Conservation (phyloP, 2,113 vertebrate genomes). For the Scomber colias region DNA sequence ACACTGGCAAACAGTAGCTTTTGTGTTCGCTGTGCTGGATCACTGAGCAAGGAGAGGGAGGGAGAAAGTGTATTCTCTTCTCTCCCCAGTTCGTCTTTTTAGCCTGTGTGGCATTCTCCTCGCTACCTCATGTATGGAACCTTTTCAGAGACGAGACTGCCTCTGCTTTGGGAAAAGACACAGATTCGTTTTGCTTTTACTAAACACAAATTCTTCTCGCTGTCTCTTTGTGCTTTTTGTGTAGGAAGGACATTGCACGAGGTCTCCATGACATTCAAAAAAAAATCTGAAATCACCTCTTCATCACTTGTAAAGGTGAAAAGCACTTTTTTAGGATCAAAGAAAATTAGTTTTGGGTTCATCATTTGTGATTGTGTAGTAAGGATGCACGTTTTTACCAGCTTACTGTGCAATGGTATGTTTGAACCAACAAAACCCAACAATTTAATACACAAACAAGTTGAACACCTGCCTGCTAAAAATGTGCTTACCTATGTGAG, state of each 20-base stretch:
- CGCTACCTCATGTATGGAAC: slow-evolving; percentile 75
- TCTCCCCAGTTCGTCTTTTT: slow-evolving; percentile 70
- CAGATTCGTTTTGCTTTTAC: slow-evolving; percentile 36
- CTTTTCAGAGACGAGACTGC: slow-evolving; percentile 65
- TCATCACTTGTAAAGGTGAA: not conserved
- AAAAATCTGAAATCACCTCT: not conserved
- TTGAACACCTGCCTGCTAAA: not conserved
- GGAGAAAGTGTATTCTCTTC: slow-evolving; percentile 68
- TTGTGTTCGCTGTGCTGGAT: slow-evolving; percentile 81
- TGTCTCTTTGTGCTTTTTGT: slow-evolving; percentile 26
- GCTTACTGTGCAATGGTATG: no score
- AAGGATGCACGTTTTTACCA: no score
- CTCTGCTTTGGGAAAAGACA: slow-evolving; percentile 46
- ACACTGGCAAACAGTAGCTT: slow-evolving; percentile 75
- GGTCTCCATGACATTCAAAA: not conserved
- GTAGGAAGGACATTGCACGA: not conserved
- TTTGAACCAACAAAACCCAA: no score
- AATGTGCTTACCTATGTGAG: not conserved
- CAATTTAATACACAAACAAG: no score
- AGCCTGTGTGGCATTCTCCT: slow-evolving; percentile 72
- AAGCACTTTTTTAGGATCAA: no score
- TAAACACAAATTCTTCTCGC: slow-evolving; percentile 14
- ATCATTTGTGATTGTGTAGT: not conserved
- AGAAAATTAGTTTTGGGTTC: not conserved
- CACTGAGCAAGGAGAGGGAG: slow-evolving; percentile 76